Evolutionary conservation across 1,140 invertebrate genomes (phyloP), one percentile per base, ranked within the genome.

Genomic region (Panulirus ornatus): DNA sequence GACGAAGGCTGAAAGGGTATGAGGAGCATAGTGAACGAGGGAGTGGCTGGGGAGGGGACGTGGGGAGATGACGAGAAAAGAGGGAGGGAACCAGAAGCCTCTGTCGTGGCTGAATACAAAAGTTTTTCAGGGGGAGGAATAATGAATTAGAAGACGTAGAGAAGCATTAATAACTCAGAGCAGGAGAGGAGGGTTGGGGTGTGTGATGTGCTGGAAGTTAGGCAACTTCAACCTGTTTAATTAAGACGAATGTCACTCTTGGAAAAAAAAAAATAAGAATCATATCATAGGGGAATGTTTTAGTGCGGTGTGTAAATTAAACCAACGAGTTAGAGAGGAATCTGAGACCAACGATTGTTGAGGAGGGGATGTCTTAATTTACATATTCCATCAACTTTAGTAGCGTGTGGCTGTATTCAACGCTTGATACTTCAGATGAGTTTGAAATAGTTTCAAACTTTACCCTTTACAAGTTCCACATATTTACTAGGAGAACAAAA

Each of bases 281-380:
- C 42, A 73, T 38, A 36, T 19, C 70, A 36, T 36, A 38, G 40
- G 44, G 76, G 44, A 79, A 42, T 27, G 76, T 79, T 79, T 44
- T 79, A 51, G 40, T 79, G n/a, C 30, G 76, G 27, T 79, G 76
- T 42, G 76, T 79, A 79, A 73, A 73, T 73, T 73, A 22, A 73
- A 38, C 34, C 27, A 38, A 38, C 36, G 42, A 73, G 16, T 73
- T 73, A 38, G 42, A n/a, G 36, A 38, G 34, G 14, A 38, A 38
- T 38, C 34, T 73, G 70, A 38, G 34, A 38, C 36, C 42, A 38
- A 73, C 70, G 70, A 38, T 19, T 1, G 42, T 34, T 38, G 70
- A 73, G 70, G 14, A 38, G n/a, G 70, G 42, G 70, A 73, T n/a
- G n/a, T n/a, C n/a, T n/a, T n/a, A n/a, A n/a, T n/a, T n/a, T n/a